Conservation (phyloP, 2,113 vertebrate species). For the Petrocephalus zakoni region DNA sequence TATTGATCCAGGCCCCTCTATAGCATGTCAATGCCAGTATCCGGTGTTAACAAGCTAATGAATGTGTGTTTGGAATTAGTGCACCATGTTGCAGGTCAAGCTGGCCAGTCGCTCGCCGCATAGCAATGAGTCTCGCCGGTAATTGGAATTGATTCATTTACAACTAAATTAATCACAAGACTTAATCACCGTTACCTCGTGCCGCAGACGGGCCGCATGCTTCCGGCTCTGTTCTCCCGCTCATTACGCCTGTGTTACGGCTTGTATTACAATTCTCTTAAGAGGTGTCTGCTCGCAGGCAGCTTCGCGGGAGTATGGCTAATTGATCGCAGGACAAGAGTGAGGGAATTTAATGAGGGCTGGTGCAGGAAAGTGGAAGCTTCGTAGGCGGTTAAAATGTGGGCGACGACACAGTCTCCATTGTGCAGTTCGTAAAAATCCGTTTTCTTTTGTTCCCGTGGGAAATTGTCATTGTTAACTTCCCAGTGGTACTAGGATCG, state of each 20-base stretch:
- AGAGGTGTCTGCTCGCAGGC: neutral
- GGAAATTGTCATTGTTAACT: neutral
- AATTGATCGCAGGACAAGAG: conserved; percentile 13
- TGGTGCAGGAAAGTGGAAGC: neutral
- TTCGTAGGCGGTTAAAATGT: neutral
- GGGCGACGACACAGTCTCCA: neutral
- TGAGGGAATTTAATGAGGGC: conserved; percentile 8
- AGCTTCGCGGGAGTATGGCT: neutral
- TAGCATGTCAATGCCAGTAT: neutral
- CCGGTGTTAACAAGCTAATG: conserved; percentile 11
- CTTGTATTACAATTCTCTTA: conserved; percentile 7
- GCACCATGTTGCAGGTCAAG: conserved; percentile 39
- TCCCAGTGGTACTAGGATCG: neutral
- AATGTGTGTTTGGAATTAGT: conserved; percentile 39
- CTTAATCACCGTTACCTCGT: conserved; percentile 78
- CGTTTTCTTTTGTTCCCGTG: neutral
- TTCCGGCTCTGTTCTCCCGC: neutral
- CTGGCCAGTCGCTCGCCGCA: conserved; percentile 42
- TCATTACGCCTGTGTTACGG: neutral
- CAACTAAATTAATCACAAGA: conserved; percentile 82
- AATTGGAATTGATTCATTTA: conserved; percentile 84
- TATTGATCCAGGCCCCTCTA: conserved; percentile 37
- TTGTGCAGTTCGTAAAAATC: conserved; percentile 1
- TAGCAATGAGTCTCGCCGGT: conserved; percentile 66
- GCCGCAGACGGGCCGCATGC: conserved; percentile 44